Conservation (phyloP, 2,797 vertebrate species). For the Nasua narica region DNA sequence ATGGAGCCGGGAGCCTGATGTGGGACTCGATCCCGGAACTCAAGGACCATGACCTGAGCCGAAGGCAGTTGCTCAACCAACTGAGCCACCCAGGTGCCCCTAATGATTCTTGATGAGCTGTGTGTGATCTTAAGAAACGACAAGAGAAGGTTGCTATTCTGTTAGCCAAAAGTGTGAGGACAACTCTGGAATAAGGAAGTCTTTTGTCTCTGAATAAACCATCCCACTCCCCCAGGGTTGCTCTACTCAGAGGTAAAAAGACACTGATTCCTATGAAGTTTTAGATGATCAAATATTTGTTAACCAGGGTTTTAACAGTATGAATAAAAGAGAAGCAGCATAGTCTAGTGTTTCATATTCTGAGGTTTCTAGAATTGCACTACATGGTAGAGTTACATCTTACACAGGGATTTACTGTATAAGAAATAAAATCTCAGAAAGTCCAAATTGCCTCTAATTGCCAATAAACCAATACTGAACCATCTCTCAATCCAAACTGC, state of each 20-base stretch:
- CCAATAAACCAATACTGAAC: neutral
- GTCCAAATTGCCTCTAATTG: neutral
- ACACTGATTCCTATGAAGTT: neutral
- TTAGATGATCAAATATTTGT: neutral
- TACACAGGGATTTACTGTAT: neutral
- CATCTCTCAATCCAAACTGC: neutral
- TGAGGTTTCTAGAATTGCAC: neutral
- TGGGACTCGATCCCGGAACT: too few species aligned
- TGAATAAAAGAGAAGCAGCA: neutral
- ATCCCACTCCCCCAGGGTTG: neutral
- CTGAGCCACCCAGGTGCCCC: too few species aligned
- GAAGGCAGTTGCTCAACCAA: too few species aligned
- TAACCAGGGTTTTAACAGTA: neutral
- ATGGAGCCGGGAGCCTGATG: too few species aligned
- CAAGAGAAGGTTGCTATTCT: neutral
- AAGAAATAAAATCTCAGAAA: neutral
- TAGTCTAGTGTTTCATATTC: neutral
- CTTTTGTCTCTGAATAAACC: neutral
- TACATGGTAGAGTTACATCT: neutral
- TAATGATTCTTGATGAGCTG: neutral
- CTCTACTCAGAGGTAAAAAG: neutral
- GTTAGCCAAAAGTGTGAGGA: neutral
- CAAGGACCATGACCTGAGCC: too few species aligned
- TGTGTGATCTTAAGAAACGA: neutral
- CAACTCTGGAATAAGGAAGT: neutral